Conservation (phyloP, 2,113 vertebrate species). For the Meleagris gallopavo region DNA sequence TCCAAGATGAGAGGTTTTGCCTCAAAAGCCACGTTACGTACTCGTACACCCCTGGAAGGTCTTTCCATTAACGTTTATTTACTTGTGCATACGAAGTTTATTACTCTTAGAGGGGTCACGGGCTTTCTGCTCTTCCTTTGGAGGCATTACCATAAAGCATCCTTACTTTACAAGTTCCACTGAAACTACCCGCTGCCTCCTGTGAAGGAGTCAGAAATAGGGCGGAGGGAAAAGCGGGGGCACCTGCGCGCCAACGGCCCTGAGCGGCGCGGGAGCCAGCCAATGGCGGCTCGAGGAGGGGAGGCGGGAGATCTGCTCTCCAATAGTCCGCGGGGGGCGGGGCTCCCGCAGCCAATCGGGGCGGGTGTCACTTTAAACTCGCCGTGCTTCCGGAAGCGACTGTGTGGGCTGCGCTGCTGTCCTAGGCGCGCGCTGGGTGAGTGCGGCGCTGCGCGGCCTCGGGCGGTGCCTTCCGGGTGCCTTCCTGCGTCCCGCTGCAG, state of each 20-base stretch:
- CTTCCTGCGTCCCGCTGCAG: no score
- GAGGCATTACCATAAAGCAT: not conserved
- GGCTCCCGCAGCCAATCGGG: not conserved
- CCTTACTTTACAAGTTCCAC: not conserved
- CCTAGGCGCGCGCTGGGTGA: not conserved
- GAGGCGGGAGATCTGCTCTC: not conserved
- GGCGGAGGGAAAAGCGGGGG: not conserved
- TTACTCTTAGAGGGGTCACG: not conserved
- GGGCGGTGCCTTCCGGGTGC: no score
- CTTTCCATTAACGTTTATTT: not conserved
- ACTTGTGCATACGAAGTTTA: not conserved
- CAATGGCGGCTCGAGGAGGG: not conserved
- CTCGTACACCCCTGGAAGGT: not conserved
- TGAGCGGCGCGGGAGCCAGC: not conserved
- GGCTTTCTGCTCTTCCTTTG: not conserved
- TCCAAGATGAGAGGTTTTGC: not conserved
- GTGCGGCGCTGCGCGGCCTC: not conserved
- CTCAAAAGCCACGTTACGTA: rapidly evolving
- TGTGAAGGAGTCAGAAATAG: not conserved
- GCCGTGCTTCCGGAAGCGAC: not conserved
- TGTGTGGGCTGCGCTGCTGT: rapidly evolving
- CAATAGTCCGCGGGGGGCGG: not conserved
- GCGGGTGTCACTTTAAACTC: not conserved
- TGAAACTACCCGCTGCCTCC: not conserved
- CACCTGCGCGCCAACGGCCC: not conserved